These are phyloP conservation scores for Chirona hameri DNA, from an alignment of 2,888 invertebrate species.

Conservation along the genomic window DNA sequence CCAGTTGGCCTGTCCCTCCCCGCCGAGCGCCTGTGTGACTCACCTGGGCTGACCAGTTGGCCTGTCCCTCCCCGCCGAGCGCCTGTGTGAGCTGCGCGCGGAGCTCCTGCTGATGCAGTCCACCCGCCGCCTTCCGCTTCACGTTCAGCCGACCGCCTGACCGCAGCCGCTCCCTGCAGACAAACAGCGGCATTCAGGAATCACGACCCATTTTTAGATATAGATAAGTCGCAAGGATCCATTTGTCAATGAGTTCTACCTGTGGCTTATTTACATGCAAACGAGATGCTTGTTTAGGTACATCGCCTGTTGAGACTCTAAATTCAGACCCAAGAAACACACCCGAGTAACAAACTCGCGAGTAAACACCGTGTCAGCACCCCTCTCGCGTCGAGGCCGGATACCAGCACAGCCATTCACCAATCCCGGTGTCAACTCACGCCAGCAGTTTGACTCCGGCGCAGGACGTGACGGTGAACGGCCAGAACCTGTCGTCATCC, in stretches of 20 bases:
- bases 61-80: slow-evolving; percentile 38
- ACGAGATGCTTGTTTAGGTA: too few species aligned
- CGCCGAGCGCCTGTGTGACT: slow-evolving; percentile 39
- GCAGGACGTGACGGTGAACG: slow-evolving; percentile 44
- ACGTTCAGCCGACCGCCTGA: slow-evolving; percentile 28
- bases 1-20: slow-evolving; percentile 23
- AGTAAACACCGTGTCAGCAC: too few species aligned
- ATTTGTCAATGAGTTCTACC: too few species aligned
- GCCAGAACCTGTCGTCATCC: slow-evolving; percentile 85
- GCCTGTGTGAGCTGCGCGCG: slow-evolving; percentile 30
- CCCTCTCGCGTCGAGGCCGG: background rate
- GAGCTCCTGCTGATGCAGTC: background rate
- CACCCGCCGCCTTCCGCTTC: slow-evolving; percentile 30
- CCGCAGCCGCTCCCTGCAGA: background rate
- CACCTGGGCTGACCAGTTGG: background rate
- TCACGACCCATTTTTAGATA: too few species aligned
- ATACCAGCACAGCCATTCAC: slow-evolving; percentile 58
- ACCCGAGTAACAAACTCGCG: too few species aligned
- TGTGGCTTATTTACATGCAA: too few species aligned
- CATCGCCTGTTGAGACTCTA: background rate
- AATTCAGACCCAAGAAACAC: background rate
- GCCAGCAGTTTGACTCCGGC: slow-evolving; percentile 48
- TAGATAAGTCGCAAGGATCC: too few species aligned
- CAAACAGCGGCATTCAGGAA: too few species aligned
- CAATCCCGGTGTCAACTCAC: slow-evolving; percentile 83